Conservation (phyloP, 2,888 invertebrate species). For the Heliconius aoede region DNA sequence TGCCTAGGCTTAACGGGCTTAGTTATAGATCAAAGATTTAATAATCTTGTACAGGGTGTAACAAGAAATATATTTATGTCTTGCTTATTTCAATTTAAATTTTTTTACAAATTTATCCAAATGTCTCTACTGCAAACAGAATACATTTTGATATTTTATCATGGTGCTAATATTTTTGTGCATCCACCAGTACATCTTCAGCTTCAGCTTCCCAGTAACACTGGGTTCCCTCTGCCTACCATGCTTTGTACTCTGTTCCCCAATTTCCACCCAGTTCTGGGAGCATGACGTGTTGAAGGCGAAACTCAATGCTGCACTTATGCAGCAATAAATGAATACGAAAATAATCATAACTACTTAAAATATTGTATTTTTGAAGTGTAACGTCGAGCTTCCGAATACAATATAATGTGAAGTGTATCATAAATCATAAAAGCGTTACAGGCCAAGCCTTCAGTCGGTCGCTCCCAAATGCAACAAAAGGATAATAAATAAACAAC, state of each 20-base stretch:
- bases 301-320: no score
- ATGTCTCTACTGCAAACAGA: neutral
- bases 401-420: constrained; percentile 34
- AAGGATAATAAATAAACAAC: constrained; percentile 50
- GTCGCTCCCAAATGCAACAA: constrained; percentile 51
- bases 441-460: constrained; percentile 51
- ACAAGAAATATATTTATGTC: neutral
- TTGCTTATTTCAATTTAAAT: neutral
- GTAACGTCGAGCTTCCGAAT: constrained; percentile 42
- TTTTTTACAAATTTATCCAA: neutral
- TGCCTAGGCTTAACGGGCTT: constrained; percentile 45
- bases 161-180: neutral
- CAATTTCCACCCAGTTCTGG: no score
- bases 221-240: no score
- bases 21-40: constrained; percentile 44
- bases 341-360: neutral
- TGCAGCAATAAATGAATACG: neutral
- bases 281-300: no score
- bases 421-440: constrained; percentile 48
- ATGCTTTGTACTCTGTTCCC: no score
- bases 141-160: neutral
- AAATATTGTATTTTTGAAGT: constrained; percentile 40
- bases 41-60: constrained; percentile 20
- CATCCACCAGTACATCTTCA: neutral
- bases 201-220: no score